A percentile compares a stretch with the other conserved stretches of the same genome.
These are phyloP conservation scores for Calliopum simillimum DNA, from an alignment of 2,888 invertebrate genomes.

Conservation along the genomic window DNA sequence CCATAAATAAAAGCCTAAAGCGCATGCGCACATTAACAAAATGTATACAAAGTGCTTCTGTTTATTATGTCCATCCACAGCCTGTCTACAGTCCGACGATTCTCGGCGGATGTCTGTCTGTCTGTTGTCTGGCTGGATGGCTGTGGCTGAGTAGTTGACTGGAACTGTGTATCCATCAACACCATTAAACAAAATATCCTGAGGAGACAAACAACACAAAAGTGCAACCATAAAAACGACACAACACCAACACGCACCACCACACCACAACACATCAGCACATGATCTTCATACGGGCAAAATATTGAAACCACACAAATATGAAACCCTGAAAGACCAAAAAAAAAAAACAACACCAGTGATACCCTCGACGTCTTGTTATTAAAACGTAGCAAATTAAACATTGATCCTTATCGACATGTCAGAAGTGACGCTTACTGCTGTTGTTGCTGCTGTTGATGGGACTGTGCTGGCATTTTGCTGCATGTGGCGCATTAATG, in stretches of 20 bases:
- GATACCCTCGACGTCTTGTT: conserved; percentile 39
- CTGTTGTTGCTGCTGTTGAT: conserved; percentile 25
- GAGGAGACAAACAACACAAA: conserved; percentile 51
- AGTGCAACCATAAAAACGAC: conserved; percentile 62
- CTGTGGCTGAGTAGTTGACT: conserved; percentile 29
- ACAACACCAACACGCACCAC: conserved; percentile 43
- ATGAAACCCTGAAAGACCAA: no score
- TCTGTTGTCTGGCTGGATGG: conserved; percentile 12
- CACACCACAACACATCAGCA: conserved; percentile 33
- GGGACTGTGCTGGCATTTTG: neutral
- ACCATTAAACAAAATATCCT: conserved; percentile 59
- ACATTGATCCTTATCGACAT: conserved; percentile 63
- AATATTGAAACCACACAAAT: no score
- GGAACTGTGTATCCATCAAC: conserved; percentile 45
- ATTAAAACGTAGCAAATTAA: conserved; percentile 54
- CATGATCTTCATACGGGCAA: no score
- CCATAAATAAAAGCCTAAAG: conserved; percentile 56
- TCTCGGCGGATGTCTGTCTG: conserved; percentile 8
- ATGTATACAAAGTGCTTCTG: conserved; percentile 63
- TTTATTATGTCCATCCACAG: conserved; percentile 49
- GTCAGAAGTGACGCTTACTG: conserved; percentile 53
- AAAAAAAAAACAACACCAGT: no score
- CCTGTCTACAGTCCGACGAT: conserved; percentile 31
- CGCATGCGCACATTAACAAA: conserved; percentile 57
- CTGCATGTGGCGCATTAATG: conserved; percentile 11